Conservation (phyloP, 1,140 invertebrate species). For the Cherax quadricarinatus region DNA sequence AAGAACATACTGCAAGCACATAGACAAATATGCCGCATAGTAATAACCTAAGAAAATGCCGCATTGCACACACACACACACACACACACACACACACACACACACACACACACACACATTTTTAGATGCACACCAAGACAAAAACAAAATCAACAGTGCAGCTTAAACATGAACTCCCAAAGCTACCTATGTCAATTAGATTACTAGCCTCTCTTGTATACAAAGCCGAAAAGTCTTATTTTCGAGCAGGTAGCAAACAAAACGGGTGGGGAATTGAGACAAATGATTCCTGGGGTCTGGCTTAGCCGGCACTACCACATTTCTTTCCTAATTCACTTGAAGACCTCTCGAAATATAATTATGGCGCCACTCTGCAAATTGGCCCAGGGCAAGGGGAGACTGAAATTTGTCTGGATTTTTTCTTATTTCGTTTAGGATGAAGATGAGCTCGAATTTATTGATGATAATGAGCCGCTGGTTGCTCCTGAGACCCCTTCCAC, state of each 20-base stretch:
- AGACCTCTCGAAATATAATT: background rate
- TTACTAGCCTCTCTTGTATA: background rate
- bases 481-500: background rate
- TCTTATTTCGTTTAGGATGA: background rate
- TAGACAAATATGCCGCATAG: too few relatives aligned
- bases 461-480: background rate
- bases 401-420: background rate
- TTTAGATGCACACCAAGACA: too few relatives aligned
- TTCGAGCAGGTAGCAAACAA: background rate
- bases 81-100: too few relatives aligned
- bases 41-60: too few relatives aligned
- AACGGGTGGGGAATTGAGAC: background rate
- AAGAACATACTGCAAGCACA: too few relatives aligned
- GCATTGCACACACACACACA: too few relatives aligned
- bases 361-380: background rate
- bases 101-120: too few relatives aligned
- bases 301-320: background rate
- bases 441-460: background rate
- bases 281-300: background rate
- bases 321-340: constrained; percentile 7
- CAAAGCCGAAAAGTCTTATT: background rate
- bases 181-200: background rate
- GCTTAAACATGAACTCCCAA: background rate
- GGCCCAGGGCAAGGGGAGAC: background rate
- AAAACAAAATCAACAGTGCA: too few relatives aligned